phyloP scores from a whole-genome alignment of 1,140 invertebrate genomes.

The Neotoxoptera formosana region DNA sequence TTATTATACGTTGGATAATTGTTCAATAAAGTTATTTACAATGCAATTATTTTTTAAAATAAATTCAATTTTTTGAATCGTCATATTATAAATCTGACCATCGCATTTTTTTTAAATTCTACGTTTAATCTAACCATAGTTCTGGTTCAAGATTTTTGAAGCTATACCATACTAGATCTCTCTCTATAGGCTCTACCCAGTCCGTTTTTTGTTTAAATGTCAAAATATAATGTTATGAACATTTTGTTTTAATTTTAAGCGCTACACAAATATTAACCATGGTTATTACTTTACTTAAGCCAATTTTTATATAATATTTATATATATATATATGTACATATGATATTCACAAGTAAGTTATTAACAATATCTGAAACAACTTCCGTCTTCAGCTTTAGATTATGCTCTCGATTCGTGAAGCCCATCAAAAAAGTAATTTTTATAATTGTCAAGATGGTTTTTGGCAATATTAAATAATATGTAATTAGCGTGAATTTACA shows the following conservation, averaged over 20 bases:
- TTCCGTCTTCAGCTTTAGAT: background rate
- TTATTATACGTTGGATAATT: no score
- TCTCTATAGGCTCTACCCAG: no score
- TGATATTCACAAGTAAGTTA: background rate
- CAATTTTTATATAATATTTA: no score
- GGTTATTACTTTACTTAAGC: background rate
- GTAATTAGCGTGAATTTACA: background rate
- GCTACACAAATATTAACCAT: background rate
- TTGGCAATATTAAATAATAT: background rate
- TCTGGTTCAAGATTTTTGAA: background rate
- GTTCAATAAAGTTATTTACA: background rate
- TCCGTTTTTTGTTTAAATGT: background rate
- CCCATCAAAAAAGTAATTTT: background rate
- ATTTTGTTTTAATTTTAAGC: background rate
- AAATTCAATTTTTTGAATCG: background rate
- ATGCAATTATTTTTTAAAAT: background rate
- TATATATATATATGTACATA: no score
- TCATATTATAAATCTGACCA: background rate
- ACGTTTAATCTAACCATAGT: no score
- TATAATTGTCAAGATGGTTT: background rate
- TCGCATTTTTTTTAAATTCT: background rate
- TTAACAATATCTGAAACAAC: background rate
- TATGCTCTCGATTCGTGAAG: background rate
- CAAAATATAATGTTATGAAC: background rate
- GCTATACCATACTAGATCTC: no score